Evolutionary conservation across 1,140 invertebrate genomes (phyloP), one percentile per base, ranked within the genome.

Genomic region (Anadara kagoshimensis): DNA sequence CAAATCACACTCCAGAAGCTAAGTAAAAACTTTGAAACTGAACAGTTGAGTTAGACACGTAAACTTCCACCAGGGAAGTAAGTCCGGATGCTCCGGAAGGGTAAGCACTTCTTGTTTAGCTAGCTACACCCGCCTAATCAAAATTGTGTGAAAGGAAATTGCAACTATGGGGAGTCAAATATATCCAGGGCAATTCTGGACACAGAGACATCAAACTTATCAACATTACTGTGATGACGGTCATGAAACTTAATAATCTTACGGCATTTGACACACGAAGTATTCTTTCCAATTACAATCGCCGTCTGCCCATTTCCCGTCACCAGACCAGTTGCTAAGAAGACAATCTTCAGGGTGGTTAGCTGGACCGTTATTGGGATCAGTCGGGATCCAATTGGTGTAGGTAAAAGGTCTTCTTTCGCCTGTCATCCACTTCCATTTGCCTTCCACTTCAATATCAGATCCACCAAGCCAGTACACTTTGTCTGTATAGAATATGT

Each of bases 281-380:
- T 68, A 74, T 43, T 74, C 72, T 20, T 63, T 67, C 72, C 72
- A 74, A 41, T 74, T 58, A 24, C 72, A 74, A 24, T 74, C 65
- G 1, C 57, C 72, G 22, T 74, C 72, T 41, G 64, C 72, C 72
- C 72, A 74, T 36, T 36, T 45, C 2, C 72, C 72, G 10, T 49
- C n/a, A 7, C 51, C 49, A 3, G 3, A 26, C 72, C 72, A 74
- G 26, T 74, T 63, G 16, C 22, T 67, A 0, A 74, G 49, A 8
- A 74, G n/a, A 57, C 72, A 74, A 22, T 74, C 65, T 24, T 74
- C 72, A 10, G 65, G 65, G 1, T 49, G 44, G 26, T 63, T 63
- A 41, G 65, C 72, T 41, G 20, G 22, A 62, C 24, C 41, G 18
- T 63, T 67, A 44, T 67, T 74, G 45, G 43, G 72, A 53, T 54